Base-by-base conservation (phyloP, 2,797 vertebrate genomes). In the Spheniscus humboldti region DNA sequence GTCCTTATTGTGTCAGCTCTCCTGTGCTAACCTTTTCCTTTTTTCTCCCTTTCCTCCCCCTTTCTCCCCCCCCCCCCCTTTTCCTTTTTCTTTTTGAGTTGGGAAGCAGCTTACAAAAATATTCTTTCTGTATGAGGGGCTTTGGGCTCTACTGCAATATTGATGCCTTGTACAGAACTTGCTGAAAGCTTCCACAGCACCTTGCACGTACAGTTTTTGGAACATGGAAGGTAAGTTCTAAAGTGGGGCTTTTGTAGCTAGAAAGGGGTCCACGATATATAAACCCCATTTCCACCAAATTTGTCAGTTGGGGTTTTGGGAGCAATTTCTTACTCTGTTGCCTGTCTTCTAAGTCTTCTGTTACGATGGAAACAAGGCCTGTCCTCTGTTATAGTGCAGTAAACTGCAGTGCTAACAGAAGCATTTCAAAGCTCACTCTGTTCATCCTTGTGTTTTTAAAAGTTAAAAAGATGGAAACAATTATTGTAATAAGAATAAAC, bases 151-250 rank as follows among this genome's bases (percentile, higher is more conserved):
- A 6, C 39, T 18, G 33, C 64, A 37, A 1, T 6, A 4, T 0
- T 5, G n/a, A 31, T 23, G 23, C 64, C 33, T 37, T 50, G 56
- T 19, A 27, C 18, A 53, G 60, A 79, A 43, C 31, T 23, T 5
- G 2, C 39, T 48, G 52, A 64, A 69, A 88, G 79, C 43, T 75
- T 74, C 56, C 39, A 20, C 14, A 11, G 62, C 0, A 0, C 55
- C 83, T 64, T 35, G 66, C 20, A 17, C 0, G 0, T 24, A 22
- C 37, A 17, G 27, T 17, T 41, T 57, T 69, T 48, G 41, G 59
- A 47, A 33, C 77, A 8, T 2, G 30, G n/a, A 55, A 48, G 1
- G 0, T 6, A 35, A 62, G 13, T 55, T 68, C n/a, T 56, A 31
- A 75, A 72, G 62, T 45, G 39, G 53, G 20, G 57, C 33, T 79